Evolutionary conservation across 2,888 invertebrate species (phyloP).

Genomic region (Hirtodrosophila alboralis): DNA sequence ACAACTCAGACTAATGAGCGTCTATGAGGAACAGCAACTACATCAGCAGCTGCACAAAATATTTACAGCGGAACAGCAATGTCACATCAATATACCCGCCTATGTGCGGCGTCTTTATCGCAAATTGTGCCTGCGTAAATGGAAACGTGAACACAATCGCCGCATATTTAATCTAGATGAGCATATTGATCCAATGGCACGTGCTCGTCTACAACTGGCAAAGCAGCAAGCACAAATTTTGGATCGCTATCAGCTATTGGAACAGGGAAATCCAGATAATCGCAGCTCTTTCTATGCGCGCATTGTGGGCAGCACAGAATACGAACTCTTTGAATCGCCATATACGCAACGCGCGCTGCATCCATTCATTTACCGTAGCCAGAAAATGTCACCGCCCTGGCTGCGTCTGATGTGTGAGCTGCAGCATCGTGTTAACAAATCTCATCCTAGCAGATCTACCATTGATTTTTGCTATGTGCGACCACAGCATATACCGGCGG

Average conservation of each 20-base stretch:
- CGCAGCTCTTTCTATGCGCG: conserved; percentile 84
- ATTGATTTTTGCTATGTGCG: conserved; percentile 95
- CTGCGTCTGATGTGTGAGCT: conserved; percentile 86
- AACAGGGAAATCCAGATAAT: conserved; percentile 60
- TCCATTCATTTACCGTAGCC: conserved; percentile 92
- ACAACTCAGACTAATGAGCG: conserved; percentile 77
- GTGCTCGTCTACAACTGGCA: conserved; percentile 32
- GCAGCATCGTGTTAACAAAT: conserved; percentile 82
- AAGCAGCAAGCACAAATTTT: conserved; percentile 69
- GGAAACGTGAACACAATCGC: conserved; percentile 86
- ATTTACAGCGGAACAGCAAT: conserved; percentile 65
- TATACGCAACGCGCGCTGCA: conserved; percentile 90
- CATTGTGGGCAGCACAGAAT: conserved; percentile 85
- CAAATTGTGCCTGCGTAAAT: conserved; percentile 86
- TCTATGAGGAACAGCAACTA: conserved; percentile 82
- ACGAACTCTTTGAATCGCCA: conserved; percentile 87
- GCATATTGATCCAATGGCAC: conserved; percentile 50
- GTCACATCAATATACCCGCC: conserved; percentile 76
- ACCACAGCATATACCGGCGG: conserved; percentile 93
- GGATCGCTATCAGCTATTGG: conserved; percentile 82
- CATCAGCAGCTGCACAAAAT: conserved; percentile 76
- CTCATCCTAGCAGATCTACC: conserved; percentile 85
- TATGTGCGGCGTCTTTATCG: conserved; percentile 85
- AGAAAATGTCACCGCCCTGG: conserved; percentile 88
- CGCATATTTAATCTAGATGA: conserved; percentile 86